Evolutionary conservation across 2,113 vertebrate genomes (phyloP).

Genomic region (Uropsilus gracilis): DNA sequence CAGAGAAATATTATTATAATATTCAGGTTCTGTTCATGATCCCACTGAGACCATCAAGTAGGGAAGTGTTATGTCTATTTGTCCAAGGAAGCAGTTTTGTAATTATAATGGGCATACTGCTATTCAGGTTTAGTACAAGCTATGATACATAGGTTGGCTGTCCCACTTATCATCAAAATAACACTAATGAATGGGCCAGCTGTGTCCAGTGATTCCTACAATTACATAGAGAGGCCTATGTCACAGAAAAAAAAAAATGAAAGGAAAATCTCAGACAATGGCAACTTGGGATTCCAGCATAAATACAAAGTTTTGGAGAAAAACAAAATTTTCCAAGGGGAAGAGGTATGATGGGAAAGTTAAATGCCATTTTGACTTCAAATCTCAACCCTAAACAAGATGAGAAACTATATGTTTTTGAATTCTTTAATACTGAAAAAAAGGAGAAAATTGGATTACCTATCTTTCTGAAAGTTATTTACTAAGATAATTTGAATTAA

Average conservation of each 20-base stretch:
- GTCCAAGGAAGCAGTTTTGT: not conserved
- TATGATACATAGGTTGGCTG: not conserved
- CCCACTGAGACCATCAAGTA: not conserved
- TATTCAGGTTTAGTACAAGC: not conserved
- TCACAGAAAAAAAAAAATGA: not conserved
- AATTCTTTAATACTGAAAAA: not conserved
- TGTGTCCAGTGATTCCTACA: not conserved
- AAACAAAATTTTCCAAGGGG: not conserved
- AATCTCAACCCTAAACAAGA: not conserved
- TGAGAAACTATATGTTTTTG: not conserved
- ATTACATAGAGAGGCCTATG: not conserved
- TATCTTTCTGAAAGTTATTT: not conserved
- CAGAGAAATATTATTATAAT: not conserved
- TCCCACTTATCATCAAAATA: not conserved
- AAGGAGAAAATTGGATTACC: not conserved
- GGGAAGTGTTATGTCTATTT: not conserved
- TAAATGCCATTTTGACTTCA: not conserved
- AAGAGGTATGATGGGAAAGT: not conserved
- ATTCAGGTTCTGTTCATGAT: not conserved
- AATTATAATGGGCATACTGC: not conserved
- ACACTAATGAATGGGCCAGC: not conserved
- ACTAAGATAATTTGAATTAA: slow-evolving; percentile 7
- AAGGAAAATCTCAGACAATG: not conserved
- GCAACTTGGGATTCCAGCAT: not conserved
- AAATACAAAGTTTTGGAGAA: not conserved